Evolutionary conservation across 2,797 vertebrate genomes (phyloP), one percentile per base, ranked within the genome.

Genomic region (Melanotaenia nigrans): DNA sequence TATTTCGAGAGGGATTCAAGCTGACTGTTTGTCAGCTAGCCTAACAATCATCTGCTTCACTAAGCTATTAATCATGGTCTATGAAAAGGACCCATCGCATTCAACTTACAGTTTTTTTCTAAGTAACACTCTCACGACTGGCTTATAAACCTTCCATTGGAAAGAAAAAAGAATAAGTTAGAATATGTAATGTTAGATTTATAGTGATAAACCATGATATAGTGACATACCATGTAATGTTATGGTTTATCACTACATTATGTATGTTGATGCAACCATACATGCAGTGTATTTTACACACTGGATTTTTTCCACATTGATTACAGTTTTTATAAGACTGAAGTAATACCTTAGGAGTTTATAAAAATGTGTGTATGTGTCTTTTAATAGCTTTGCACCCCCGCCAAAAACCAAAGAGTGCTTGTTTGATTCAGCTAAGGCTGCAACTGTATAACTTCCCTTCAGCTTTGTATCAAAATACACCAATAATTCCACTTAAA

Each of bases 1-100:
- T 28, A 73, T 47, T 49, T 36, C 13, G 24, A 59, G 54, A 30
- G 61, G 33, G 25, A 70, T 63, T 75, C 11, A 28, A 61, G 28
- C 11, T 18, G 24, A 51, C 53, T 49, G 38, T 68, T 11, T 0
- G 66, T 53, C 33, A 13, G 55, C 56, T 47, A 47, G 7, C 20
- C 6, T 58, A 49, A 42, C 3, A 11, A 9, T 55, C 61, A 1
- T 51, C 51, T 33, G 59, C 35, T 51, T 73, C 13, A 64, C 38
- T 36, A 30, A 36, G 42, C 14, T 6, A 55, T 30, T 70, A 20
- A 49, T 40, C 12, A 4, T 3, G 51, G 16, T 64, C 22, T 70
- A 13, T 33, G 10, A 66, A 55, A 28, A 63, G 25, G 0, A 45
- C 18, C 12, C 4, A 49, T 49, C 32, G 22, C 49, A 22, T 62